These are phyloP conservation scores for human DNA, from an alignment of 2,113 vertebrate species.

Conservation along the genomic window DNA sequence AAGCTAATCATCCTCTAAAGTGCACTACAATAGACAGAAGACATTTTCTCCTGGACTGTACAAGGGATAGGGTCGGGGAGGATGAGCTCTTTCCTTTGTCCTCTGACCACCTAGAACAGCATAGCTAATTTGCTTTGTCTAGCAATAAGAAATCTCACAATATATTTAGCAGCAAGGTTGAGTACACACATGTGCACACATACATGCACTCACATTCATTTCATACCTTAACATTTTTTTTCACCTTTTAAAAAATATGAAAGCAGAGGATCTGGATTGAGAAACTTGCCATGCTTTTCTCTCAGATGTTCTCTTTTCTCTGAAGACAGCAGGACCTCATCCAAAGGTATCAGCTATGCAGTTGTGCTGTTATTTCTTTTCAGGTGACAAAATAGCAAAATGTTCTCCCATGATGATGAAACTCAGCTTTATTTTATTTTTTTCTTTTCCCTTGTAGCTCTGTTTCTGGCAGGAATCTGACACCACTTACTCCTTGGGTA, in stretches of 20 bases:
- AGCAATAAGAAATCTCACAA: not conserved
- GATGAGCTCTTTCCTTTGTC: constrained; percentile 25
- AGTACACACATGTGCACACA: not conserved
- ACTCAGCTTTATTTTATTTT: not conserved
- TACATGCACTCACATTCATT: not conserved
- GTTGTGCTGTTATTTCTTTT: constrained; percentile 14
- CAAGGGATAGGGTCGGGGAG: not conserved
- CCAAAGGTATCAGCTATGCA: not conserved
- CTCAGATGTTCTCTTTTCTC: not conserved
- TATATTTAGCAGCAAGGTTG: not conserved
- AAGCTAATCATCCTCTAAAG: not conserved
- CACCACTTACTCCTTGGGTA: constrained; percentile 9
- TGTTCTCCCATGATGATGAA: not conserved
- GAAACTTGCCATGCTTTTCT: not conserved
- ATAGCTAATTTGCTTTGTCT: constrained; percentile 28
- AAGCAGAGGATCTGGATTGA: not conserved
- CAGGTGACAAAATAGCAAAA: constrained; percentile 12
- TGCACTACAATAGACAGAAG: not conserved
- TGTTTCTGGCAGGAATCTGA: constrained; percentile 5
- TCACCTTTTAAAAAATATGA: not conserved
- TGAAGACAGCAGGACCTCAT: not conserved
- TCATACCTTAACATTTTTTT: not conserved
- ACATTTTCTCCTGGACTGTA: not conserved
- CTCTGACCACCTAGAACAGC: not conserved
- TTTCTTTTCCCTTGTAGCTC: not conserved